phyloP scores from a whole-genome alignment of 2,797 vertebrate species.

The Tragelaphus oryx region DNA sequence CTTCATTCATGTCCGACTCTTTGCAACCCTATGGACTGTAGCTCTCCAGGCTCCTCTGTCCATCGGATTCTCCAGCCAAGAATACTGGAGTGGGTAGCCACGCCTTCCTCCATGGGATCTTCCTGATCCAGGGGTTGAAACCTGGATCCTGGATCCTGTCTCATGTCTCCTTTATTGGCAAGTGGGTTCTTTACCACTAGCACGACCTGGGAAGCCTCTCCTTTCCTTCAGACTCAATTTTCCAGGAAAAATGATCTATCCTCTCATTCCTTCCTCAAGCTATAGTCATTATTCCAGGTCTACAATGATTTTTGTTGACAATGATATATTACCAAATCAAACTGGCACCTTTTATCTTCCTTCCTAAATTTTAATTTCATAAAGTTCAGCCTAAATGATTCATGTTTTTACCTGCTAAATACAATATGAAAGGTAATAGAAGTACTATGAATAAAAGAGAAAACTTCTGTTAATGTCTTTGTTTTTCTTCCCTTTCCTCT shows the following conservation, averaged over 20 bases:
- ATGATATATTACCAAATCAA: neutral
- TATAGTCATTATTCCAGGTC: neutral
- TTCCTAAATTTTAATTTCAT: constrained; percentile 34
- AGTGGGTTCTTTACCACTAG: neutral
- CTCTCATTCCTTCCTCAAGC: neutral
- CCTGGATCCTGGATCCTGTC: neutral
- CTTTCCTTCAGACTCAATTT: constrained; percentile 1
- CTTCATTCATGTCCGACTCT: fast-evolving
- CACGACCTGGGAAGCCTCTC: neutral
- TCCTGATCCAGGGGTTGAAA: neutral
- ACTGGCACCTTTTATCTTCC: neutral
- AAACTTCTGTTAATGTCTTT: neutral
- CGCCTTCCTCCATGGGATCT: neutral
- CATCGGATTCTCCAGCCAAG: neutral
- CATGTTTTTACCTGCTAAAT: constrained; percentile 15
- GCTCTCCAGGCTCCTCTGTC: neutral
- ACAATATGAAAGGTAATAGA: neutral
- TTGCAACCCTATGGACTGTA: neutral
- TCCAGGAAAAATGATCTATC: neutral
- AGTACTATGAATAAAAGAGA: neutral
- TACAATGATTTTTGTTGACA: neutral
- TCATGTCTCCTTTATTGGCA: neutral
- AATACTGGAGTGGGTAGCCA: neutral
- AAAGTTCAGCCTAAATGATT: constrained; percentile 22
- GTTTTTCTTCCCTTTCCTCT: constrained; percentile 6